These are phyloP conservation scores for Coendou prehensilis DNA, from an alignment of 2,797 vertebrate species.

Conservation along the genomic window DNA sequence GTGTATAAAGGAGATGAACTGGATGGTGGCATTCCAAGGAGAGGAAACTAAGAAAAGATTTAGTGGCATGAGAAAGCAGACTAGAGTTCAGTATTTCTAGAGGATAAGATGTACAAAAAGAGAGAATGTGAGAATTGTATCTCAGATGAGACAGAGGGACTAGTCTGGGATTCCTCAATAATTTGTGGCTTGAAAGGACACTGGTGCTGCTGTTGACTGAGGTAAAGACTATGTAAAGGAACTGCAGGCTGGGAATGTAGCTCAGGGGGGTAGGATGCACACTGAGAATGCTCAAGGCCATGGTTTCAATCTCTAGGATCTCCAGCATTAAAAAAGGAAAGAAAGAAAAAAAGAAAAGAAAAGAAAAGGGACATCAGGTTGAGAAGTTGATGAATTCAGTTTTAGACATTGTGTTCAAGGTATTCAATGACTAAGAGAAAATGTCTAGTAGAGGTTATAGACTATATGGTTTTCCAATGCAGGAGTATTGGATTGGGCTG, in stretches of 20 bases:
- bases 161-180: neutral
- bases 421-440: neutral
- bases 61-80: neutral
- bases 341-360: neutral
- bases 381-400: neutral
- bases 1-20: neutral
- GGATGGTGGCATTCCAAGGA: neutral
- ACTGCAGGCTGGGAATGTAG: neutral
- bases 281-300: neutral
- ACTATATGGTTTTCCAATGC: neutral
- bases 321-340: neutral
- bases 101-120: neutral
- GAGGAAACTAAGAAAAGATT: neutral
- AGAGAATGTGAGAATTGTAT: neutral
- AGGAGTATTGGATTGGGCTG: neutral
- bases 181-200: neutral
- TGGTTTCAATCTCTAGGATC: neutral
- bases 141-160: neutral
- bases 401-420: neutral
- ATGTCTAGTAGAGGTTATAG: neutral
- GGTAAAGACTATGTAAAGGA: neutral
- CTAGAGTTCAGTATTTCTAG: neutral
- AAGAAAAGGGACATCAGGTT: neutral
- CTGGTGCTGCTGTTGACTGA: neutral
- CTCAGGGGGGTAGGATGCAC: neutral